A percentile compares a stretch with the other conserved stretches of the same genome.
These are phyloP conservation scores for Mesorhabditis spiculigera DNA, from an alignment of 2,888 invertebrate species.

Conservation along the genomic window DNA sequence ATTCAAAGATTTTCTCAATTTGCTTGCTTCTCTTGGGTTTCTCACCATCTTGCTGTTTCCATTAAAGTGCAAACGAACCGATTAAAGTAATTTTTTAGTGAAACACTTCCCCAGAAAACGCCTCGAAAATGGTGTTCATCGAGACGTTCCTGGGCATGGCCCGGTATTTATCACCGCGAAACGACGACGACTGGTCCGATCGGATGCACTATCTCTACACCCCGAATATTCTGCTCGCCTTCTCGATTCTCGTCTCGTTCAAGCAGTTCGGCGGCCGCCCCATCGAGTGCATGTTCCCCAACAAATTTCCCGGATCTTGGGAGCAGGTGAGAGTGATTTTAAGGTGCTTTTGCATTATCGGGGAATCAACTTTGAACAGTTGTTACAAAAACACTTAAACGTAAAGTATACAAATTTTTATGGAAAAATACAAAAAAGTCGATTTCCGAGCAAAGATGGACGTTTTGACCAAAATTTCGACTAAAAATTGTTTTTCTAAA, in stretches of 20 bases:
- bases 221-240: conserved; percentile 53
- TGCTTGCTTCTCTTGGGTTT: background rate
- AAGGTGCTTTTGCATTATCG: too few species aligned
- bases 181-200: conserved; percentile 52
- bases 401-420: too few species aligned
- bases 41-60: background rate
- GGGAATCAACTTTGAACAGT: too few species aligned
- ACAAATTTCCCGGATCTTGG: conserved; percentile 55
- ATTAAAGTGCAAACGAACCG: too few species aligned
- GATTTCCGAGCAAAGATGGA: too few species aligned
- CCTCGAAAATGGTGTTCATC: conserved; percentile 43
- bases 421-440: too few species aligned
- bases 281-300: conserved; percentile 57
- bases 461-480: too few species aligned
- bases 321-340: conserved; percentile 40
- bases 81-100: background rate
- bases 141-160: conserved; percentile 54
- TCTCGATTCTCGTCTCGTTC: conserved; percentile 53
- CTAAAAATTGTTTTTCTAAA: too few species aligned
- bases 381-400: too few species aligned
- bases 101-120: background rate
- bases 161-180: conserved; percentile 47
- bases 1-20: too few species aligned
- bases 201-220: conserved; percentile 53
- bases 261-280: conserved; percentile 47